phyloP scores from a whole-genome alignment of 2,113 vertebrate genomes.

The Phasianus colchicus region DNA sequence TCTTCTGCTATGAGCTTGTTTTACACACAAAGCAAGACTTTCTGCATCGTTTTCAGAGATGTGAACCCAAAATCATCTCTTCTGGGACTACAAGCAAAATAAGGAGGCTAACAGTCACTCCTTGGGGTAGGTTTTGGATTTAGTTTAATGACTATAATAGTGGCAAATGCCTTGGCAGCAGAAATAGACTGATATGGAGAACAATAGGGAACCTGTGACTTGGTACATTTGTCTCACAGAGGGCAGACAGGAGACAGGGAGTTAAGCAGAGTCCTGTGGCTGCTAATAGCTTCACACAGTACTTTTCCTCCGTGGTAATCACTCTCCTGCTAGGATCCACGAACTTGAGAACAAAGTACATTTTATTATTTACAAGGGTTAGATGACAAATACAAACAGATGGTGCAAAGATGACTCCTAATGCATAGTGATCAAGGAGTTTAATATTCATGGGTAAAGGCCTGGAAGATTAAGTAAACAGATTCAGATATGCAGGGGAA shows the following conservation, averaged over 20 bases:
- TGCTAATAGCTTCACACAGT: constrained; percentile 16
- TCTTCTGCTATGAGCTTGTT: background rate
- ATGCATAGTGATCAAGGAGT: constrained; percentile 68
- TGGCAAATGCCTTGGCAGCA: background rate
- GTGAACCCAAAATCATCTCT: background rate
- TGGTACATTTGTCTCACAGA: background rate
- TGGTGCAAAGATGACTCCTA: constrained; percentile 69
- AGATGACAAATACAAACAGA: constrained; percentile 73
- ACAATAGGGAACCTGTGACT: background rate
- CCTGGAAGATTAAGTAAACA: constrained; percentile 61
- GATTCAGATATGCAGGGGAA: constrained; percentile 46
- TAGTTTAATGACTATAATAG: background rate
- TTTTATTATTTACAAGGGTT: constrained; percentile 73
- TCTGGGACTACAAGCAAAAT: background rate
- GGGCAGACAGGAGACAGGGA: background rate
- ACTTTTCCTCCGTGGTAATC: constrained; percentile 34
- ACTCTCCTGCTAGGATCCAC: constrained; percentile 42
- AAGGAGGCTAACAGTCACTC: accelerated
- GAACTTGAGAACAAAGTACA: constrained; percentile 71
- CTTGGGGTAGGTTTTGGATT: background rate
- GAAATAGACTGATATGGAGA: background rate
- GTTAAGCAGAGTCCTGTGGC: background rate
- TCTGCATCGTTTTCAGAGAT: background rate
- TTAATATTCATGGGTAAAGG: constrained; percentile 63
- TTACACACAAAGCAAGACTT: accelerated